Evolutionary conservation across 2,888 invertebrate genomes (phyloP).

Genomic region (Nasonia oneida): DNA sequence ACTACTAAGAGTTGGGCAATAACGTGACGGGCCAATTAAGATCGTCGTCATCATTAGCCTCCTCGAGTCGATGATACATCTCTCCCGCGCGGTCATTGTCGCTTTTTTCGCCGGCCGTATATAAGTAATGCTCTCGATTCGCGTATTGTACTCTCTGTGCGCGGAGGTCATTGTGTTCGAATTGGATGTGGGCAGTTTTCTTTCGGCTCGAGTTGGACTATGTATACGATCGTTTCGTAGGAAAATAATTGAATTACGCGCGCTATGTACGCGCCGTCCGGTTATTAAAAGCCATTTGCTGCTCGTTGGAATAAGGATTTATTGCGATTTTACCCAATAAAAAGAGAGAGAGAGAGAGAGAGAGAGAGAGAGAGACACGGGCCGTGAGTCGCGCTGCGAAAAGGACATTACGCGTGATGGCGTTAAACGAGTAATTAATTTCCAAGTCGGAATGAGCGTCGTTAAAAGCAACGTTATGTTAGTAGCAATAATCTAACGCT

Average conservation of each 20-base stretch:
- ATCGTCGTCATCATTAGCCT: slow-evolving; percentile 51
- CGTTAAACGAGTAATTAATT: slow-evolving; percentile 8
- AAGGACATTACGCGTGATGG: background rate
- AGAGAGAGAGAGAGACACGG: background rate
- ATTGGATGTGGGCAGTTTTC: background rate
- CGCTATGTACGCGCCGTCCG: too few species aligned
- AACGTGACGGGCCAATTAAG: slow-evolving; percentile 41
- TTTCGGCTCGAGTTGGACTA: too few species aligned
- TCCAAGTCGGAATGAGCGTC: background rate
- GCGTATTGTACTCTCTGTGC: background rate
- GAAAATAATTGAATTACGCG: too few species aligned
- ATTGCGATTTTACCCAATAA: slow-evolving; percentile 30
- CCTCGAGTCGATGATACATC: background rate
- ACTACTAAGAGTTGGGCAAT: slow-evolving; percentile 24
- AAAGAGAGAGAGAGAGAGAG: background rate
- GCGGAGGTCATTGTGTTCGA: background rate
- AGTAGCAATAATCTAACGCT: background rate
- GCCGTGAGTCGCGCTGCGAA: background rate
- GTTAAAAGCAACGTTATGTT: too few species aligned
- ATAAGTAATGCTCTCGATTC: background rate
- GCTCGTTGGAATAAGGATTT: slow-evolving; percentile 46
- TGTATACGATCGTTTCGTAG: too few species aligned
- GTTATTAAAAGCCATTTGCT: background rate
- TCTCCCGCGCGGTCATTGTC: background rate
- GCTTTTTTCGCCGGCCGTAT: background rate